phyloP scores from a whole-genome alignment of 2,888 invertebrate species.

The Metellina segmentata region DNA sequence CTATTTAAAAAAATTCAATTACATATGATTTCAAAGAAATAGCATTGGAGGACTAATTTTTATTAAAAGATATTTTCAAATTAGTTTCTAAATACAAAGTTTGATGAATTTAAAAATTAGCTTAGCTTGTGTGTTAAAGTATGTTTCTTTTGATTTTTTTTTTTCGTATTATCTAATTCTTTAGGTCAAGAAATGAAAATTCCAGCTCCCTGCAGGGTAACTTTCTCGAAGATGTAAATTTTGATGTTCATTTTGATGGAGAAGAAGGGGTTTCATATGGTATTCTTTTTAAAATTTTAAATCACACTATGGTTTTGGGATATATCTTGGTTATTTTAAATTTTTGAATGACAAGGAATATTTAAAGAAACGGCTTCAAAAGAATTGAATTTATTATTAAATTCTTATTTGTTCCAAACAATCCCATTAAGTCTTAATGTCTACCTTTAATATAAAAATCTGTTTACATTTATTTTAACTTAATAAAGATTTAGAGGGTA shows the following conservation, averaged over 20 bases:
- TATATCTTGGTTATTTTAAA: too few species aligned
- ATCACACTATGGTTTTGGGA: too few species aligned
- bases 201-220: not conserved
- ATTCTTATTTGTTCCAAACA: too few species aligned
- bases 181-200: conserved; percentile 6
- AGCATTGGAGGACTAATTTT: not conserved
- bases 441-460: too few species aligned
- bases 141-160: not conserved
- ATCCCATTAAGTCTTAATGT: too few species aligned
- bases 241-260: conserved; percentile 44
- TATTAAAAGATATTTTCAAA: not conserved
- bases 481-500: too few species aligned
- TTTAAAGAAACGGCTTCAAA: too few species aligned
- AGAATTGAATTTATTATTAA: too few species aligned
- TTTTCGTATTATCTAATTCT: not conserved
- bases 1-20: not conserved
- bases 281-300: not conserved
- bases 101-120: too few species aligned
- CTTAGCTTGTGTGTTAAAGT: not conserved
- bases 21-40: not conserved
- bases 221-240: conserved; percentile 10
- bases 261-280: conserved; percentile 54
- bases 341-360: too few species aligned
- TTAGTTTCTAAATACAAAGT: too few species aligned
- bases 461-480: too few species aligned